phyloP scores from a whole-genome alignment of 92 coral and sea anemone species.

The Isaurus tuberculatus region DNA sequence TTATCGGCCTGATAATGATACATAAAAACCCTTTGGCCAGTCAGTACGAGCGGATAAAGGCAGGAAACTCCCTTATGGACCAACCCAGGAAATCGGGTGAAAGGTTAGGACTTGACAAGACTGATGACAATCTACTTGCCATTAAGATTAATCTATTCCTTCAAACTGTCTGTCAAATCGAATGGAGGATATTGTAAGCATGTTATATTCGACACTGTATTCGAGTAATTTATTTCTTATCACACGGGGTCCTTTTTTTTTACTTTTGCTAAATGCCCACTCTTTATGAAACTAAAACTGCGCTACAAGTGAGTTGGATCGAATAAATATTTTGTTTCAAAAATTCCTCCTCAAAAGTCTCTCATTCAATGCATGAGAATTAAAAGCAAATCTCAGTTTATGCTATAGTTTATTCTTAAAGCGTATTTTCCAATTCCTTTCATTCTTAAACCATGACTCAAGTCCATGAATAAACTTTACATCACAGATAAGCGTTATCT shows the following conservation, averaged over 20 bases:
- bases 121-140: slow-evolving; percentile 40
- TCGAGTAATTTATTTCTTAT: background rate
- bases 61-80: slow-evolving; percentile 40
- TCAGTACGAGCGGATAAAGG: slow-evolving; percentile 7
- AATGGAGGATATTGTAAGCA: slow-evolving; percentile 27
- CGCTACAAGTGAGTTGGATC: background rate
- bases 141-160: slow-evolving; percentile 26
- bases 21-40: slow-evolving; percentile 15
- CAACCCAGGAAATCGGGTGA: slow-evolving; percentile 42
- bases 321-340: background rate
- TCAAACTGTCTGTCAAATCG: slow-evolving; percentile 28
- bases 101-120: slow-evolving; percentile 28
- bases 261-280: background rate
- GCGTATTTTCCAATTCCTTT: slow-evolving; percentile 8
- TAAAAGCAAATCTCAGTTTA: background rate
- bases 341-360: background rate
- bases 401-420: background rate
- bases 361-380: background rate
- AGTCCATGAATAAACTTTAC: background rate
- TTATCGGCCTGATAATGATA: background rate
- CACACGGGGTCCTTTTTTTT: slow-evolving; percentile 19
- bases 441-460: slow-evolving; percentile 17
- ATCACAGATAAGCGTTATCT: slow-evolving; percentile 11
- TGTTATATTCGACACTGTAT: background rate
- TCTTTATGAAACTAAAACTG: background rate